Evolutionary conservation across 2,113 vertebrate species (phyloP), one percentile per base, ranked within the genome.

Genomic region (Anhinga anhinga): DNA sequence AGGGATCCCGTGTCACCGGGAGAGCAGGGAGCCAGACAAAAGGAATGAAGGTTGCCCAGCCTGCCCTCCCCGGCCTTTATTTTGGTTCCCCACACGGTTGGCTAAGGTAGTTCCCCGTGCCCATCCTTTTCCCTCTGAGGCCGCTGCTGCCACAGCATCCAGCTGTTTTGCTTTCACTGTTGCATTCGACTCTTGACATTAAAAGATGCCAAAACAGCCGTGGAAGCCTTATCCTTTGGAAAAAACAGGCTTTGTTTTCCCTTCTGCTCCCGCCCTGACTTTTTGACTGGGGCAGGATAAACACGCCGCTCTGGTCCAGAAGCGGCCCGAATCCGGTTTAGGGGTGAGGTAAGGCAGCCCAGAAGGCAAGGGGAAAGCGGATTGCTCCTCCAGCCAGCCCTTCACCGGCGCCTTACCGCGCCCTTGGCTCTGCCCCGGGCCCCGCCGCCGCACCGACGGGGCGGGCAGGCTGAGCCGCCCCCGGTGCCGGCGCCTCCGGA

Each of bases 11-110:
- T 74, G 77, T 92, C 80, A 83, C 38, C 12, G 63, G 90, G 61
- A 85, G 78, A 80, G 87, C 88, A 55, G 72, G 74, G 69, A 95
- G 66, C 59, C 67, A 96, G 86, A 93, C 85, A 73, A 94, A 96
- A 97, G 88, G 79, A 97, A 73, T 74, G 42, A 61, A 42, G 27
- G 34, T 63, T 56, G 66, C 69, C 15, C 74, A 56, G 23, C 71
- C 49, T 88, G 77, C 45, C 45, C 29, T 91, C 69, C 55, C 42
- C 52, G 82, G 7, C 29, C 55, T 74, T 65, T 91, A 34, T 72
- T 93, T 93, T 94, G 83, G 53, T 82, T 76, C 73, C 61, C 63
- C 70, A 8, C 49, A 18, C 4, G 59, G 52, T 13, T 63, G 66
- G 59, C 86, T 86, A 70, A 94, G 74, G 90, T 71, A 83, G 65